Conservation (phyloP, 1,140 invertebrate genomes). For the Protaetia brevitarsis region DNA sequence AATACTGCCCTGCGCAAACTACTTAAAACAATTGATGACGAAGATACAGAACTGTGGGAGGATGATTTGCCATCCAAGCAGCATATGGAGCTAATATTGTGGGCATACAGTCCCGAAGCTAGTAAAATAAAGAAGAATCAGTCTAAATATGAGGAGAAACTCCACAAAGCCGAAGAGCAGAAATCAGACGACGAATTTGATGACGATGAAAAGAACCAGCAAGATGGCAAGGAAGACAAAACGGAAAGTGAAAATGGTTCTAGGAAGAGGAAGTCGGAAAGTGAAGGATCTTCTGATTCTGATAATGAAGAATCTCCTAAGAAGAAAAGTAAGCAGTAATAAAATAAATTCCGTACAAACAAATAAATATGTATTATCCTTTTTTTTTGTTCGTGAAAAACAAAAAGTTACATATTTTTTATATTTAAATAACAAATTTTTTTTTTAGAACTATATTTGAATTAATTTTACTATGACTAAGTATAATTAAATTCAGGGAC, state of each 20-base stretch:
- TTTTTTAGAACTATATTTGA: neutral
- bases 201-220: constrained; percentile 25
- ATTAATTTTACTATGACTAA: neutral
- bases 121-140: constrained; percentile 51
- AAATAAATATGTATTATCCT: neutral
- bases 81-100: constrained; percentile 59
- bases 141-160: constrained; percentile 42
- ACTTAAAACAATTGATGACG: constrained; percentile 54
- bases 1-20: constrained; percentile 56
- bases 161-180: constrained; percentile 31
- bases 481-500: too few relatives aligned
- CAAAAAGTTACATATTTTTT: too few relatives aligned
- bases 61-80: constrained; percentile 59
- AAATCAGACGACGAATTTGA: constrained; percentile 28
- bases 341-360: neutral
- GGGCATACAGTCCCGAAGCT: constrained; percentile 63
- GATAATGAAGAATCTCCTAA: constrained; percentile 41
- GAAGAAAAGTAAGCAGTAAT: constrained; percentile 38
- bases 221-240: constrained; percentile 24
- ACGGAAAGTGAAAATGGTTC: constrained; percentile 37
- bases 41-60: constrained; percentile 55
- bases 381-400: too few relatives aligned
- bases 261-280: constrained; percentile 28
- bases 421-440: too few relatives aligned
- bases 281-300: constrained; percentile 13